A percentile compares a stretch with the other conserved stretches of the same genome.
Conservation (phyloP, 2,797 vertebrate genomes). For the Oreortyx pictus region DNA sequence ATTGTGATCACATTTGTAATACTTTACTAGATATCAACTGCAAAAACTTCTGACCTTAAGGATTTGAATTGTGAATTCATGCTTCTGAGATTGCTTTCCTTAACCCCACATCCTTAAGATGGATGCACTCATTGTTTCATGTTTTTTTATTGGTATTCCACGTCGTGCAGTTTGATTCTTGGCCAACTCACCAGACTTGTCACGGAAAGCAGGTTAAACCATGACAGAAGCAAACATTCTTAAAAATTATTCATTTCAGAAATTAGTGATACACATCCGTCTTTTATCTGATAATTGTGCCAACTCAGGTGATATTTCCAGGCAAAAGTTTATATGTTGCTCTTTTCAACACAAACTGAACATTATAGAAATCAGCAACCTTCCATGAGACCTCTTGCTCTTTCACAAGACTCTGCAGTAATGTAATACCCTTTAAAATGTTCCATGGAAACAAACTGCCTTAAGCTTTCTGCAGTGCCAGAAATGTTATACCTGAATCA, state of each 20-base stretch:
- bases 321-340: constrained; percentile 40
- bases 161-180: too few relatives aligned
- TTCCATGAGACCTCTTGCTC: constrained; percentile 58
- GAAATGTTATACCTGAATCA: constrained; percentile 56
- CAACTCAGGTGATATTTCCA: constrained; percentile 37
- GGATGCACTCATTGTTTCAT: too few relatives aligned
- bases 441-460: constrained; percentile 64
- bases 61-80: not conserved
- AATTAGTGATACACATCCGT: not conserved
- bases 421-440: constrained; percentile 56
- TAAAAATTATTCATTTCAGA: not conserved
- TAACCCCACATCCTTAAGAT: not conserved
- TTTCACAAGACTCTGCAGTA: constrained; percentile 65
- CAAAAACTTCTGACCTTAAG: not conserved
- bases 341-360: constrained; percentile 60
- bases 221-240: not conserved
- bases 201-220: too few relatives aligned
- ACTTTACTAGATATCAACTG: not conserved
- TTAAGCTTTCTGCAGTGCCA: constrained; percentile 54
- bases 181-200: too few relatives aligned
- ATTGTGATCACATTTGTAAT: not conserved
- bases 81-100: not conserved
- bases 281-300: constrained; percentile 15
- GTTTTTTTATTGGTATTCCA: too few relatives aligned
- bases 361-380: constrained; percentile 23